These are phyloP conservation scores for Drosophila sordidula DNA, from an alignment of 2,888 invertebrate genomes.

Conservation along the genomic window DNA sequence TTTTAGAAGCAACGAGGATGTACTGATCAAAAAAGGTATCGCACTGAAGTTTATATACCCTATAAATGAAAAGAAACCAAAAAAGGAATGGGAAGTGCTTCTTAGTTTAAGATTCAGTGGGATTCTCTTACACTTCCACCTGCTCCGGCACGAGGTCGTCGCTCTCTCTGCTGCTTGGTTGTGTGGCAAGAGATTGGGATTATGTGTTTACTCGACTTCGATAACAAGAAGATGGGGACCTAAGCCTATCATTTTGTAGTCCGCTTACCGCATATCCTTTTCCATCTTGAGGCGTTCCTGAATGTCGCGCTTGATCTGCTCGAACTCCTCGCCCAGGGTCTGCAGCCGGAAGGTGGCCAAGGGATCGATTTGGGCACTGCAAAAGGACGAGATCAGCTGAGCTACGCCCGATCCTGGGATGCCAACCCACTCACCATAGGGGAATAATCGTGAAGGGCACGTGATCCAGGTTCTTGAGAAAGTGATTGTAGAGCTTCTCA, in stretches of 20 bases:
- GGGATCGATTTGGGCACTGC: slow-evolving; percentile 82
- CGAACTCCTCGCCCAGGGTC: slow-evolving; percentile 87
- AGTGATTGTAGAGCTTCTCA: slow-evolving; percentile 88
- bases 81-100: no score
- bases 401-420: no score
- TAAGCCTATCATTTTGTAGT: background rate
- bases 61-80: no score
- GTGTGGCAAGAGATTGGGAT: background rate
- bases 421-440: slow-evolving; percentile 85
- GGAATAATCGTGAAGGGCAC: slow-evolving; percentile 88
- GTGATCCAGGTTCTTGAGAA: slow-evolving; percentile 88
- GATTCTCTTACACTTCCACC: slow-evolving; percentile 63
- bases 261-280: slow-evolving; percentile 82
- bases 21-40: no score
- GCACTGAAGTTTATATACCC: no score
- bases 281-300: slow-evolving; percentile 87
- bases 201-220: background rate
- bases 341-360: slow-evolving; percentile 88
- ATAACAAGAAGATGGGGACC: background rate
- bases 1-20: no score
- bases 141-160: slow-evolving; percentile 57
- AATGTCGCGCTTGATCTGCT: slow-evolving; percentile 86
- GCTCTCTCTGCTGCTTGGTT: slow-evolving; percentile 55
- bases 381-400: background rate
- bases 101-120: no score